Percentiles rank a stretch among this genome's conserved stretches.
Evolutionary conservation across 2,888 invertebrate species (phyloP).

Genomic region (Leucania comma): DNA sequence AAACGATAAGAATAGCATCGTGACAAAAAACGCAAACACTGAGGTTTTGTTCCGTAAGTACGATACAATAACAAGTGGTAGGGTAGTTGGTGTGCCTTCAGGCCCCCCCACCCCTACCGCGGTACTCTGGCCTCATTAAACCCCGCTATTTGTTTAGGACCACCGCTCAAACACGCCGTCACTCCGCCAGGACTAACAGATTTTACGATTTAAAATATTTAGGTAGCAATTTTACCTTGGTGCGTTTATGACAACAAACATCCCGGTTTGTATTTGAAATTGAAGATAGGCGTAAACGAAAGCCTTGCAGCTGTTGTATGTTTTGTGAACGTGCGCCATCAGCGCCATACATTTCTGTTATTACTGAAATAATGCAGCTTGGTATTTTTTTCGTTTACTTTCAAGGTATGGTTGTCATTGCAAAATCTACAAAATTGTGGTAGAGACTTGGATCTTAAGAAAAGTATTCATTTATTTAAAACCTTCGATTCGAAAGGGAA

Average conservation of each 20-base stretch:
- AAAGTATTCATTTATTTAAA: not conserved
- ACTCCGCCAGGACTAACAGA: slow-evolving; percentile 84
- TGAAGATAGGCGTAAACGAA: slow-evolving; percentile 57
- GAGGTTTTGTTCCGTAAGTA: slow-evolving; percentile 55
- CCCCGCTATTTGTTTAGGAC: slow-evolving; percentile 88
- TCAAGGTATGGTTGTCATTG: not conserved
- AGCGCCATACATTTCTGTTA: not conserved
- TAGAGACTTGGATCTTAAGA: not conserved
- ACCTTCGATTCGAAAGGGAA: too few species aligned
- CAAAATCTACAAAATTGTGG: not conserved
- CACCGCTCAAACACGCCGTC: slow-evolving; percentile 84
- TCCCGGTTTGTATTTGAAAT: slow-evolving; percentile 75
- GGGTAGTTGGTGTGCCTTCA: slow-evolving; percentile 53
- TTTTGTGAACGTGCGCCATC: slow-evolving; percentile 14
- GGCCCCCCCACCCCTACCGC: slow-evolving; percentile 44
- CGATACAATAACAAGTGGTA: slow-evolving; percentile 62
- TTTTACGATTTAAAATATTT: slow-evolving; percentile 88
- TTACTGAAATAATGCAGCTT: not conserved
- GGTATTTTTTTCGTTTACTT: not conserved
- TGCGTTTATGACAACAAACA: slow-evolving; percentile 85
- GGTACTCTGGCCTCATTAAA: slow-evolving; percentile 84
- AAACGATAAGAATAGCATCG: slow-evolving; percentile 9
- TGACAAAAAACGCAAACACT: slow-evolving; percentile 30
- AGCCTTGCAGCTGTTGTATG: slow-evolving; percentile 40
- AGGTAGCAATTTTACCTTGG: slow-evolving; percentile 82